Base-by-base conservation (phyloP, 2,113 vertebrate genomes). In the Phoxinus phoxinus region DNA sequence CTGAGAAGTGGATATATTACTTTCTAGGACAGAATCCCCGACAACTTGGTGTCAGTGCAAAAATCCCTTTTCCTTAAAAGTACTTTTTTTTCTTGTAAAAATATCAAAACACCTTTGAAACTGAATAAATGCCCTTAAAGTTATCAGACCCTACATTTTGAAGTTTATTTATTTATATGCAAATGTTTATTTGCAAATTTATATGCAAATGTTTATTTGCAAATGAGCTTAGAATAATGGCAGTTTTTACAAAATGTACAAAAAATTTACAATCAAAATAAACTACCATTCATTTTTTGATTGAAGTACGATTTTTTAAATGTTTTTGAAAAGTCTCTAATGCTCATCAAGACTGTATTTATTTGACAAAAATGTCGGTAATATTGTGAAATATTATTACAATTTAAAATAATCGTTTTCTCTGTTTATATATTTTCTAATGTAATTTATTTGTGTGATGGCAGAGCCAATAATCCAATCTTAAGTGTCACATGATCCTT, bases 1-100 rank as follows among this genome's bases (percentile, higher is more conserved):
- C 46, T 79, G 63, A 85, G 32, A n/a, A 63, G 58, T 65, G 15
- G 78, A 63, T 65, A 63, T 46, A 46, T 81, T 81, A 21, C 58
- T 46, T 23, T 71, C 30, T 69, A 51, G 73, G 21, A 84, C 35
- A 53, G 32, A 65, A 67, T 35, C 23, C 73, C 32, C 35, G 44
- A 51, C 30, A 53, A 44, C 84, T 77, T 27, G 35, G 11, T 75
- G 32, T 17, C 32, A 19, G 32, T 5, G 13, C 13, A 74, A 74
- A 74, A 74, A 15, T 15, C 12, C 1, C 4, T 73, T 25, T 46
- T 44, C 12, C 12, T 73, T 15, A 37, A 4, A 32, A 73, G 23
- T 7, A 46, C 46, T 73, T 44, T 46, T 59, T 46, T 5, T 72
- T n/a, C 10, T 41, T 41, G 4, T n/a, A 44, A 73, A 44, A 44